phyloP scores from a whole-genome alignment of 2,113 vertebrate species.

The Myanophis thanlyinensis region DNA sequence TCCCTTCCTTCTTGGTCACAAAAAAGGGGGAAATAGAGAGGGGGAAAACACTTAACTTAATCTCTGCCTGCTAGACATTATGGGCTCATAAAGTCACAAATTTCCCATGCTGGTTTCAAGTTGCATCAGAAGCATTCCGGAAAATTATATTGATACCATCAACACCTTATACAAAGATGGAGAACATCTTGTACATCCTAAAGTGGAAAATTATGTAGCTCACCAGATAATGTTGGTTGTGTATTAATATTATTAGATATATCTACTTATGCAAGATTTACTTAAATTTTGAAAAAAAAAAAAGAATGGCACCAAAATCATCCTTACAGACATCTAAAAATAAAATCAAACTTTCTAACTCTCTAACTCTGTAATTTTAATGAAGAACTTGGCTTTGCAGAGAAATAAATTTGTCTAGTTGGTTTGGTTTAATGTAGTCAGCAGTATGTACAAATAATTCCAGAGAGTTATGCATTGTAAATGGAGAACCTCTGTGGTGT shows the following conservation, averaged over 20 bases:
- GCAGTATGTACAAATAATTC: accelerated
- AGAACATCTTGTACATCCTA: background rate
- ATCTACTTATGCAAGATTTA: background rate
- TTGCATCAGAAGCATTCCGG: background rate
- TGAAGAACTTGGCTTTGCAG: slow-evolving; percentile 15
- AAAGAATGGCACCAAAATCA: background rate
- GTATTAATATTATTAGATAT: background rate
- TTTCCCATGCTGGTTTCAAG: background rate
- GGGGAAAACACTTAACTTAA: background rate
- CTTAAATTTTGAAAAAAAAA: background rate
- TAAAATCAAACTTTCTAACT: background rate
- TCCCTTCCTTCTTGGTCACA: background rate
- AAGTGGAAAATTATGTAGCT: background rate
- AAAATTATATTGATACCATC: background rate
- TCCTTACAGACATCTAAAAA: slow-evolving; percentile 18
- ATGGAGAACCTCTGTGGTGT: slow-evolving; percentile 10
- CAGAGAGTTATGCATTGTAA: background rate
- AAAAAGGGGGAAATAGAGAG: background rate
- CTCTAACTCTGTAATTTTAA: background rate
- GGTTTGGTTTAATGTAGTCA: slow-evolving; percentile 26
- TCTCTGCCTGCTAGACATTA: background rate
- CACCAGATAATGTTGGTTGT: background rate
- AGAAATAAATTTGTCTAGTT: slow-evolving; percentile 19
- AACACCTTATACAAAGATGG: background rate
- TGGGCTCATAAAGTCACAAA: background rate